Percentiles rank a stretch among this genome's conserved stretches.
These are phyloP conservation scores for Eonycteris spelaea DNA, from an alignment of 2,113 vertebrate genomes.

Conservation along the genomic window DNA sequence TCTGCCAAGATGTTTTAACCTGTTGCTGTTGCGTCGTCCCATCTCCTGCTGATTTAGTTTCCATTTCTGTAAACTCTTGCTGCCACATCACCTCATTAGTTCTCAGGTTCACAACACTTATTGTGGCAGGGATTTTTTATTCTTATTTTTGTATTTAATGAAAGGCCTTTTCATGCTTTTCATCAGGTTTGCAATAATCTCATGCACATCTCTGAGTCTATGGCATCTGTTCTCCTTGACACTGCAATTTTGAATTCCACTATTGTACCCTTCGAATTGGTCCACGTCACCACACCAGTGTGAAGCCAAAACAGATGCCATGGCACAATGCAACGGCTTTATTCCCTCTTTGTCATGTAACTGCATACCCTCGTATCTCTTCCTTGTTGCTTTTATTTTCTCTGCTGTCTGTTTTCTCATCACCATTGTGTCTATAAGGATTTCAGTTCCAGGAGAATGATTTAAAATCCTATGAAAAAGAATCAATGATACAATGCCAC, in stretches of 20 bases:
- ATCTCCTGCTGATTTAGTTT: not conserved
- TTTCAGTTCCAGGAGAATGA: conserved; percentile 34
- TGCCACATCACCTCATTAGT: not conserved
- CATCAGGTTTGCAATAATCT: not conserved
- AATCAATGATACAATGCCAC: not conserved
- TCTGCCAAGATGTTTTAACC: not conserved
- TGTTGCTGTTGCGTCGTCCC: not conserved
- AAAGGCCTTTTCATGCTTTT: not conserved
- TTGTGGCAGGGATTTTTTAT: not conserved
- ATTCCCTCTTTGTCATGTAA: not conserved
- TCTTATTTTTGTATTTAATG: not conserved
- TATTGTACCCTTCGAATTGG: not conserved
- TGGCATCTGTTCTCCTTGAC: not conserved
- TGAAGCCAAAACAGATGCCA: conserved; percentile 32
- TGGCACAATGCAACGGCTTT: not conserved
- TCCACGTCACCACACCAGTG: not conserved
- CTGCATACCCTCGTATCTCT: not conserved
- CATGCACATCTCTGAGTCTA: not conserved
- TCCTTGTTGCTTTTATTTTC: not conserved
- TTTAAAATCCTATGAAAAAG: not conserved
- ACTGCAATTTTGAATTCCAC: not conserved
- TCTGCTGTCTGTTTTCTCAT: conserved; percentile 37
- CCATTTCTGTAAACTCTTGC: not conserved
- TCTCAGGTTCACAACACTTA: not conserved
- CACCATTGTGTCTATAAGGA: not conserved